Evolutionary conservation across 1,140 invertebrate genomes (phyloP).

Genomic region (Dysdera silvatica): DNA sequence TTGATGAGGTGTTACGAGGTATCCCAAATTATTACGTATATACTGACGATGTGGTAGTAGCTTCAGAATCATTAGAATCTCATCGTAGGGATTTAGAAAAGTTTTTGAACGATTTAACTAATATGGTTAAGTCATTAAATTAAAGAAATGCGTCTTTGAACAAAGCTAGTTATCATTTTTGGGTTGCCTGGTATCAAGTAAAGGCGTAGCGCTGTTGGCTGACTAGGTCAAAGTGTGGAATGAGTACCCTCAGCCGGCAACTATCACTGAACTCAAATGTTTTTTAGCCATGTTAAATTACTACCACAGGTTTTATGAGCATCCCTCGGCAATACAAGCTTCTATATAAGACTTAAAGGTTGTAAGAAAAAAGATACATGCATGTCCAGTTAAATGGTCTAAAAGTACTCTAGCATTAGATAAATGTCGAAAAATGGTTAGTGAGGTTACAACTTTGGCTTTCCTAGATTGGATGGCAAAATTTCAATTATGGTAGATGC

Average conservation of each 20-base stretch:
- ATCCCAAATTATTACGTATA: not conserved
- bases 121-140: constrained; percentile 38
- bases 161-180: constrained; percentile 9
- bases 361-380: not conserved
- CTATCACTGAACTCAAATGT: too few relatives aligned
- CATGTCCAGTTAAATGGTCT: constrained; percentile 20
- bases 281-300: too few relatives aligned
- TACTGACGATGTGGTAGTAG: constrained; percentile 42
- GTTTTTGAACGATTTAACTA: constrained; percentile 40
- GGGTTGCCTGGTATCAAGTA: not conserved
- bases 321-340: not conserved
- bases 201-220: constrained; percentile 16
- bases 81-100: constrained; percentile 40
- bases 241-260: constrained; percentile 26
- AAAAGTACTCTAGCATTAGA: constrained; percentile 39
- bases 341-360: not conserved
- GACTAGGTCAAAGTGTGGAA: constrained; percentile 5
- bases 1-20: constrained; percentile 6
- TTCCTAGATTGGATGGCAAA: constrained; percentile 5
- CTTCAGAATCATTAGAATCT: constrained; percentile 35
- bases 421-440: constrained; percentile 40
- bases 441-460: constrained; percentile 12
- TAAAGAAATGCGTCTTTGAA: constrained; percentile 30
- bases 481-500: constrained; percentile 27
- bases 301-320: constrained; percentile 2